phyloP scores from a whole-genome alignment of 2,888 invertebrate species.

The Steromphala cineraria region DNA sequence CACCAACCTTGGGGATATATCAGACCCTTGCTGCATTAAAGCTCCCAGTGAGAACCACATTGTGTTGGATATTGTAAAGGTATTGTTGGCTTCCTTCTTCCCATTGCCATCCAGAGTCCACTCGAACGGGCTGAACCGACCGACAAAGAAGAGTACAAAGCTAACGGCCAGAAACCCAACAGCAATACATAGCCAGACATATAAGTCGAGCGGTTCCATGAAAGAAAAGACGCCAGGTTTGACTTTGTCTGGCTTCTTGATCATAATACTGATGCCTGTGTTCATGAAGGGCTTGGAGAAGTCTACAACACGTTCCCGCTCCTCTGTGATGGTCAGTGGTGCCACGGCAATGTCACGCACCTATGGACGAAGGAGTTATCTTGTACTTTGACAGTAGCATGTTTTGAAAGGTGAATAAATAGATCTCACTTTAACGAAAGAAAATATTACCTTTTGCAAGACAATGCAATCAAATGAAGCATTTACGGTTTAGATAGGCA shows the following conservation, averaged over 20 bases:
- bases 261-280: slow-evolving; percentile 95
- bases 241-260: slow-evolving; percentile 93
- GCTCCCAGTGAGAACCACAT: slow-evolving; percentile 98
- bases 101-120: slow-evolving; percentile 82
- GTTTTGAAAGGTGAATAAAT: no score
- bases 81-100: slow-evolving; percentile 58
- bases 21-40: slow-evolving; percentile 99
- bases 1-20: slow-evolving; percentile 92
- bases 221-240: slow-evolving; percentile 97
- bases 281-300: slow-evolving; percentile 99
- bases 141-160: slow-evolving; percentile 97
- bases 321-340: slow-evolving; percentile 94
- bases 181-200: slow-evolving; percentile 94
- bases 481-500: no score
- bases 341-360: slow-evolving; percentile 97
- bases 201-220: slow-evolving; percentile 93
- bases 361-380: slow-evolving; percentile 44
- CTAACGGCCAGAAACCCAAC: slow-evolving; percentile 97
- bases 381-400: no score
- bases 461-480: no score
- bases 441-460: no score
- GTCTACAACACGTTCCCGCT: slow-evolving; percentile 94
- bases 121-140: slow-evolving; percentile 97
- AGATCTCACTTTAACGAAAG: no score
- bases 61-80: slow-evolving; percentile 94